Base-by-base conservation (phyloP, 2,888 invertebrate genomes). In the Macrophya annulata region DNA sequence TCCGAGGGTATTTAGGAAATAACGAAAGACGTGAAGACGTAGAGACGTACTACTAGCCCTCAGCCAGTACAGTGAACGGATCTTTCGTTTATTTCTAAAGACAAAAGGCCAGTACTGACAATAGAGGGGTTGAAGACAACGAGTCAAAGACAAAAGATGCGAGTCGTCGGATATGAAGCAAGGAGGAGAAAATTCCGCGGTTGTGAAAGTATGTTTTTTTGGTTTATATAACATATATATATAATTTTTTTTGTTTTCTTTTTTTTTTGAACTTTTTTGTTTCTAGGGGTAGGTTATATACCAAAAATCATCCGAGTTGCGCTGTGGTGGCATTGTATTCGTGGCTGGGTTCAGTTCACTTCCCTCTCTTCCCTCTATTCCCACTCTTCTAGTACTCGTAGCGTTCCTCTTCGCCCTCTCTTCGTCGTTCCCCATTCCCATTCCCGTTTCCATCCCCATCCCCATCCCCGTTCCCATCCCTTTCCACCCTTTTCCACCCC, bases 81-180 rank as follows among this genome's bases (percentile, higher is more conserved):
- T 3, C 31, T 31, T 31, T 31, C 31, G 31, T 1, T 31, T 31
- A 31, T 31, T 45, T 21, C 76, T n/a, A 12, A 17, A 25, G 37
- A 77, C 77, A 77, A 77, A 51, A 55, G 77, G 37, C 51, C 51
- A n/a, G 25, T 15, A 77, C n/a, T 55, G 51, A 77, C 77, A 55
- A 77, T 45, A 31, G 76, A 31, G 72, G 77, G 17, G 45, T 37
- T 31, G 51, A 51, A 55, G 77, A 55, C 77, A 37, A 77, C 55
- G 37, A 6, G 48, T 55, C 31, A n/a, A 31, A 37, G n/a, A 77
- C 77, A 77, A 77, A 77, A 77, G 77, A 51, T 77, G 77, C 77
- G 51, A 77, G 51, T 51, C n/a, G 31, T 21, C 21, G n/a, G 71
- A 17, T 31, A 31, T n/a, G 71, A 71, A 40, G 77, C 51, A 4